Percentiles rank a stretch among this genome's conserved stretches.
phyloP scores from a whole-genome alignment of 1,140 invertebrate species.

The Ptiloglossa arizonensis region DNA sequence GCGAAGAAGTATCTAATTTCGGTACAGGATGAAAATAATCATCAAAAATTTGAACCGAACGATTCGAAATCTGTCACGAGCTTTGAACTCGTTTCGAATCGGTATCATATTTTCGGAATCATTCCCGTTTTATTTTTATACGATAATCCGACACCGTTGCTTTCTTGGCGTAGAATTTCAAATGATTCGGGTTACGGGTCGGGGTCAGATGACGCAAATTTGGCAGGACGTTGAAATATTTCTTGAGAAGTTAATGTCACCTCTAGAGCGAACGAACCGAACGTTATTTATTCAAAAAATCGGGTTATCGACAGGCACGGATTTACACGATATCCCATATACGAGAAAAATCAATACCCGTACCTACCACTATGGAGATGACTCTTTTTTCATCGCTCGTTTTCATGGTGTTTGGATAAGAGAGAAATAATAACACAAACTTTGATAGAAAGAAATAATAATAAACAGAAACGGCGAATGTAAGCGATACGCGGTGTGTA shows the following conservation, averaged over 20 bases:
- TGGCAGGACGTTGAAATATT: not conserved
- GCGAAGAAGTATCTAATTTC: not conserved
- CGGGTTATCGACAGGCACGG: constrained; percentile 41
- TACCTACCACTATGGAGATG: constrained; percentile 7
- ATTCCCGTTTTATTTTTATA: not conserved
- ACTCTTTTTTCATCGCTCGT: constrained; percentile 6
- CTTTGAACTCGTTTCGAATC: not conserved
- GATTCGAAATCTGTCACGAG: not conserved
- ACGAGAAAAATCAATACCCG: constrained; percentile 26
- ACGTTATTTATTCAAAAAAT: constrained; percentile 53
- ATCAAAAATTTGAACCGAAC: not conserved
- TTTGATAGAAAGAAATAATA: not conserved
- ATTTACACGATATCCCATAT: constrained; percentile 30
- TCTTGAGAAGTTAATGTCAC: constrained; percentile 2
- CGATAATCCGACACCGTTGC: not conserved
- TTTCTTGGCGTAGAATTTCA: not conserved
- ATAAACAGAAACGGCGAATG: not conserved
- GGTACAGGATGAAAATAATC: not conserved
- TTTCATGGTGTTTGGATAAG: not conserved
- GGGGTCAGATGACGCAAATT: not conserved
- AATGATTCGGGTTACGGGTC: not conserved
- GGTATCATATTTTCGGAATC: not conserved
- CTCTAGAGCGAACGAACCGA: not conserved
- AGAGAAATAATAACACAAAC: no score
- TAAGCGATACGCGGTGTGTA: not conserved